A percentile compares a stretch with the other conserved stretches of the same genome.
Evolutionary conservation across 2,888 invertebrate genomes (phyloP).

Genomic region (Eupithecia insigniata): DNA sequence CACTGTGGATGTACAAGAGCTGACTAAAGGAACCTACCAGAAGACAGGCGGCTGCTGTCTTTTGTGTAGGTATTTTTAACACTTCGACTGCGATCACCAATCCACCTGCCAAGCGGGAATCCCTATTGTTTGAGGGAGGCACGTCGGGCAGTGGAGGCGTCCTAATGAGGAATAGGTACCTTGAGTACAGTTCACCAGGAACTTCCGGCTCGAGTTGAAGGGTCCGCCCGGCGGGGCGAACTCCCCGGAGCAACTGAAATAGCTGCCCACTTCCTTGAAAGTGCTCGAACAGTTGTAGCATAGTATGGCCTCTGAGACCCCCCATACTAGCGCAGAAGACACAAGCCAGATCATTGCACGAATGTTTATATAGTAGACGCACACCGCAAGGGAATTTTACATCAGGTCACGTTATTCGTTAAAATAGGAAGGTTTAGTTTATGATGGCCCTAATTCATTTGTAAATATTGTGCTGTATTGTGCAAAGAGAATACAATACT

Average conservation of each 20-base stretch:
- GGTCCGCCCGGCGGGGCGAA: conserved; percentile 52
- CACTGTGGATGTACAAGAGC: background rate
- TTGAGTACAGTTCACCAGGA: conserved; percentile 68
- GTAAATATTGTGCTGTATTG: background rate
- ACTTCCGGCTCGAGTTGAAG: conserved; percentile 60
- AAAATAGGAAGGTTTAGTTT: conserved; percentile 1
- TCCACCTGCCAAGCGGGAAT: background rate
- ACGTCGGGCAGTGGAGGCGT: background rate
- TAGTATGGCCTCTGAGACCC: conserved; percentile 45
- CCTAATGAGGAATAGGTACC: conserved; percentile 37
- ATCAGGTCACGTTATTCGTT: conserved; percentile 4
- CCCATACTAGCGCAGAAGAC: conserved; percentile 42
- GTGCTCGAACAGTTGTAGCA: conserved; percentile 71
- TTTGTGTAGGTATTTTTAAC: background rate
- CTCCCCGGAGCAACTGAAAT: conserved; percentile 61
- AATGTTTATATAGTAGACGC: background rate
- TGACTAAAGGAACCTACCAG: background rate
- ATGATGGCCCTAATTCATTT: background rate
- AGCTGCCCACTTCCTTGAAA: background rate
- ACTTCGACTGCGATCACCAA: background rate
- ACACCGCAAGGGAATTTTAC: background rate
- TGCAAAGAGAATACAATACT: too few relatives aligned
- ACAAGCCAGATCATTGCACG: conserved; percentile 49
- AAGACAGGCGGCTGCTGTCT: background rate
- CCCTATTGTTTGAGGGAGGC: background rate